Base-by-base conservation (phyloP, 37 sponge, comb jelly and placozoan species). In the Crambe crambe region DNA sequence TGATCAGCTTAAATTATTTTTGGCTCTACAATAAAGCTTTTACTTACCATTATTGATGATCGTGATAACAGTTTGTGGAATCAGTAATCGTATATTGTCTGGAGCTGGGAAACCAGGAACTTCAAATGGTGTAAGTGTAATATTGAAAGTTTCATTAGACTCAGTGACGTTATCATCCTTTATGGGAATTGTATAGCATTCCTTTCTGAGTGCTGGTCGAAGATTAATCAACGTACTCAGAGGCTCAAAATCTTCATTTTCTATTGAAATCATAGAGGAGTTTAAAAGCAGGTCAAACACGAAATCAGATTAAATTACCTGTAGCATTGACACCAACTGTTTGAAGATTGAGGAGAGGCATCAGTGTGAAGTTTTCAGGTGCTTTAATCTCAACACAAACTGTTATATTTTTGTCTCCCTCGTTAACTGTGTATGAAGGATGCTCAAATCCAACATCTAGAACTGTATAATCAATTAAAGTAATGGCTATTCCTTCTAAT, bases 241-340 rank as follows among this genome's bases (percentile, higher is more conserved):
- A 18, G 1, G 29, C 2, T 27, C 35, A 29, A 31, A 73, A 30
- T 73, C 74, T 1, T 9, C 74, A 47, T 22, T 10, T 40, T 47
- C 74, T 73, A 34, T 10, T 4, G 12, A n/a, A 70, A 43, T 40
- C 6, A 47, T 15, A 15, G 51, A 47, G n/a, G n/a, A n/a, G n/a
- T n/a, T n/a, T n/a, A n/a, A n/a, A n/a, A n/a, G n/a, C n/a, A n/a
- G n/a, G n/a, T n/a, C n/a, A n/a, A n/a, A n/a, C n/a, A n/a, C 12
- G 34, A 65, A 65, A 65, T 65, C 25, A 65, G 63, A 62, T 20
- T 62, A 62, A 47, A 12, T 41, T 54, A 73, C 74, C 47, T 72
- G 30, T 32, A 20, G 74, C 74, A 73, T 8, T 73, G 9, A 22
- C 74, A 22, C 54, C 57, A 10, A 2, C 20, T 2, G 57, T 30